phyloP scores from a whole-genome alignment of 2,113 vertebrate genomes.

The Pterocles gutturalis region DNA sequence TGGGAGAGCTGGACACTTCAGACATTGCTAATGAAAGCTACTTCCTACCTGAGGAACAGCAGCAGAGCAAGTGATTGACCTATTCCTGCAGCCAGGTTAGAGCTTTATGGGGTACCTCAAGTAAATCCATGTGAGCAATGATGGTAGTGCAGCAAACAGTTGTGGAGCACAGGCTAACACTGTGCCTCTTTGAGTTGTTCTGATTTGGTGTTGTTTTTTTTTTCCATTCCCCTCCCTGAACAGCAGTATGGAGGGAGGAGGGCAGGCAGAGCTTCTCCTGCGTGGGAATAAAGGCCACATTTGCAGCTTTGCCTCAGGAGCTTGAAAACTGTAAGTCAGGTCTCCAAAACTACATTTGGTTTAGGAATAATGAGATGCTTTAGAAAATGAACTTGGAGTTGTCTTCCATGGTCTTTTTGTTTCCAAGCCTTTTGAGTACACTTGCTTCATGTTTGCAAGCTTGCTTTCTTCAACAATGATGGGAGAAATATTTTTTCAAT shows the following conservation, averaged over 20 bases:
- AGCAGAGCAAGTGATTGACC: neutral
- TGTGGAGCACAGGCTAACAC: neutral
- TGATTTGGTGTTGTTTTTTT: neutral
- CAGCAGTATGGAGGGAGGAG: neutral
- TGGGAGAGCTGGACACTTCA: neutral
- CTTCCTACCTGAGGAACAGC: neutral
- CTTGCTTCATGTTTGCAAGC: slow-evolving; percentile 54
- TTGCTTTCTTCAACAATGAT: neutral
- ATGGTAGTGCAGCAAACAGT: neutral
- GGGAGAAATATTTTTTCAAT: slow-evolving; percentile 18
- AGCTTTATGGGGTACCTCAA: neutral
- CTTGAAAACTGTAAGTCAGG: slow-evolving; percentile 46
- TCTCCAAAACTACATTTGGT: slow-evolving; percentile 47
- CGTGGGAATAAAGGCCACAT: slow-evolving; percentile 51
- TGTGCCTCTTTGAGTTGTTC: neutral
- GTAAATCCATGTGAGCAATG: neutral
- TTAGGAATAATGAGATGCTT: slow-evolving; percentile 66
- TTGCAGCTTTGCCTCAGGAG: slow-evolving; percentile 62
- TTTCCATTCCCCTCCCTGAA: no score
- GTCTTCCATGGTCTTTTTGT: slow-evolving; percentile 41
- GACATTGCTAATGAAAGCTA: neutral
- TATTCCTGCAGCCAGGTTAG: neutral
- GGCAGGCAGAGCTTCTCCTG: slow-evolving; percentile 35
- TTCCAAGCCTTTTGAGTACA: slow-evolving; percentile 56
- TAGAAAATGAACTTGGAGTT: slow-evolving; percentile 60